These are phyloP conservation scores for Oryzias sinensis DNA, from an alignment of 2,797 vertebrate genomes.

Conservation along the genomic window DNA sequence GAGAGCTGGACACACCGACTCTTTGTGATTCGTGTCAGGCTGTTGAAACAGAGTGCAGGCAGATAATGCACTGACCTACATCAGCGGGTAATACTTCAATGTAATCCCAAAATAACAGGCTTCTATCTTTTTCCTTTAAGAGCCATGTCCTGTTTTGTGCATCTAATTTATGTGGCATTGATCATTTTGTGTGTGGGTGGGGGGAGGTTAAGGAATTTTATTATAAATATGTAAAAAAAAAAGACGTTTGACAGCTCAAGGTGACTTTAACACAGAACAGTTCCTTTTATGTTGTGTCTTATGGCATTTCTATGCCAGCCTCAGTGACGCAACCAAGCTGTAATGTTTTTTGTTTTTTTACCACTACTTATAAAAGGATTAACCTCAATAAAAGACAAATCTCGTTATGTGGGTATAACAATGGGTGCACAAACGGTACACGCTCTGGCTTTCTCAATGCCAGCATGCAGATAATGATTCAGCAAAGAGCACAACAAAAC, in stretches of 20 bases:
- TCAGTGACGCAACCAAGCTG: slow-evolving; percentile 47
- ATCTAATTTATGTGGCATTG: not conserved
- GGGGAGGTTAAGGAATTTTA: no score
- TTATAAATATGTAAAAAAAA: no score
- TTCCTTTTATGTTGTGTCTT: slow-evolving; percentile 12
- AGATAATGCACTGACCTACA: slow-evolving; percentile 42
- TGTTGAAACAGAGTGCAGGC: not conserved
- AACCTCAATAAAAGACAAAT: slow-evolving; percentile 31
- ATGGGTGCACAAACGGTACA: slow-evolving; percentile 9
- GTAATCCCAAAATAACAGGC: slow-evolving; percentile 1
- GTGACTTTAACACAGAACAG: not conserved
- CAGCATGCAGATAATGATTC: slow-evolving; percentile 36
- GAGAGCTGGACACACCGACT: not conserved
- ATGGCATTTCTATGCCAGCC: slow-evolving; percentile 2
- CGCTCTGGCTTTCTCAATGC: not conserved
- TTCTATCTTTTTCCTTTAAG: not conserved
- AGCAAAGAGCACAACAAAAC: slow-evolving; percentile 31
- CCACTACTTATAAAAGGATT: slow-evolving; percentile 25
- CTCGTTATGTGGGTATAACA: slow-evolving; percentile 33
- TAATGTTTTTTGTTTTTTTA: slow-evolving; percentile 31
- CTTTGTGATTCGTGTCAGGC: slow-evolving; percentile 1
- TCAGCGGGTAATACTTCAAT: slow-evolving; percentile 16
- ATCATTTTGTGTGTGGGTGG: not conserved
- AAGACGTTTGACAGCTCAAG: not conserved
- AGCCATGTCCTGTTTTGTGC: not conserved